Evolutionary conservation across 2,113 vertebrate genomes (phyloP), one percentile per base, ranked within the genome.

Genomic region (Oceanites oceanicus): DNA sequence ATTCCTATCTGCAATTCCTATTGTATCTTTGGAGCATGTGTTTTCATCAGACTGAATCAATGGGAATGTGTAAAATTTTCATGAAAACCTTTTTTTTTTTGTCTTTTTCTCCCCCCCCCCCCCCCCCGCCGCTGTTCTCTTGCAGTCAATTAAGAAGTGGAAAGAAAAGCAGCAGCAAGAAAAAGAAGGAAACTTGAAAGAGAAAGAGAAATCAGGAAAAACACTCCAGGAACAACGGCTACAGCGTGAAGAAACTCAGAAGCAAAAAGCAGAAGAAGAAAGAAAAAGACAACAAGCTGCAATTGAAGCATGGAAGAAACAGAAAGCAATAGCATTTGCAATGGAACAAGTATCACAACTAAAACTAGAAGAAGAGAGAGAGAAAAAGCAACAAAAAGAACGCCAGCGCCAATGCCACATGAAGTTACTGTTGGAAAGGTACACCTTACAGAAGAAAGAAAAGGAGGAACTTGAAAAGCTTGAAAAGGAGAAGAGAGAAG

Each of bases 141-240:
- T 80, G 20, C 88, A 99, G 99, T 98, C 99, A 88, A 99, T 99
- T 97, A 97, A 98, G 73, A 98, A 96, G 53, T 99, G 99, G 99
- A 99, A 98, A 97, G 93, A 96, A 75, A 98, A 97, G 83, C 98
- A 98, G 75, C 94, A 98, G 61, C 96, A 97, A 95, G 98, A 98
- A 94, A 98, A 88, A 38, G 96, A 98, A 86, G 91, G 84, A 52
- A 96, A 97, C 15, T 92, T 98, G 71, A 98, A 98, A 90, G 86
- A 95, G 59, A 98, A 99, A 79, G 95, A 98, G 67, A 98, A 98
- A 78, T 82, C 73, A 18, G 97, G 97, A 61, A 97, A 97, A 44
- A 77, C 79, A 14, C 68, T 96, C 29, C 90, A 61, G 50, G 96
- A 88, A 62, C 90, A 96, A 86, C 75, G 73, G 47, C 94, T 88